phyloP scores from a whole-genome alignment of 1,140 invertebrate species.

The Papilio xuthus region DNA sequence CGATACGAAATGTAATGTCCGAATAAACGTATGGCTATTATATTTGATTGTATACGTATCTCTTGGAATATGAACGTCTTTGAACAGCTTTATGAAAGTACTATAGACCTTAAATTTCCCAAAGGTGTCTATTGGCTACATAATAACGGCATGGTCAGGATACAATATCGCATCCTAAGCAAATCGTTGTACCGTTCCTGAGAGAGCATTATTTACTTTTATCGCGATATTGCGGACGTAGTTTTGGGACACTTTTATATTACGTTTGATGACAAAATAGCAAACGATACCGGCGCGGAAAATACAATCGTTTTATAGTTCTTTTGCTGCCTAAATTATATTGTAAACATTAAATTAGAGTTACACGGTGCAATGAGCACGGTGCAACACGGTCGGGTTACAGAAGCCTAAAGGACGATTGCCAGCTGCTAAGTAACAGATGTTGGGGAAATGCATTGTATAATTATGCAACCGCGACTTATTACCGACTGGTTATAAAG shows the following conservation, averaged over 20 bases:
- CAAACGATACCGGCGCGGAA: not conserved
- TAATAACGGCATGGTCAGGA: conserved; percentile 43
- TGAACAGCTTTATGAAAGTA: not conserved
- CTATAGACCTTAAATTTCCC: not conserved
- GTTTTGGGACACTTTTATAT: conserved; percentile 48
- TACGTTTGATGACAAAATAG: conserved; percentile 12
- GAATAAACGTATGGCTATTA: not conserved
- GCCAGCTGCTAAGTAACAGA: conserved; percentile 43
- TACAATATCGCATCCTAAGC: conserved; percentile 59
- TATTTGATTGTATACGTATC: not conserved
- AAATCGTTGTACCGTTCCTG: conserved; percentile 55
- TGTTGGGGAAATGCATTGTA: conserved; percentile 53
- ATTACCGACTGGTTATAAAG: conserved; percentile 14
- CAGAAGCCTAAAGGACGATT: conserved; percentile 25
- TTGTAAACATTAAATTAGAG: conserved; percentile 22
- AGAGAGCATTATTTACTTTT: conserved; percentile 58
- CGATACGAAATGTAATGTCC: not conserved
- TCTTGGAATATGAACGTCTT: not conserved
- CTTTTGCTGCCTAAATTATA: not conserved
- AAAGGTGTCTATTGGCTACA: conserved; percentile 35
- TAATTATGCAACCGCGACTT: conserved; percentile 52
- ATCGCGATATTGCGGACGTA: conserved; percentile 55
- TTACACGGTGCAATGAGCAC: conserved; percentile 42
- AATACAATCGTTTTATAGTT: not conserved
- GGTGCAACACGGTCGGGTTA: conserved; percentile 17